A percentile compares a stretch with the other conserved stretches of the same genome.
phyloP scores from a whole-genome alignment of 2,113 vertebrate genomes.

The Rostratula benghalensis region DNA sequence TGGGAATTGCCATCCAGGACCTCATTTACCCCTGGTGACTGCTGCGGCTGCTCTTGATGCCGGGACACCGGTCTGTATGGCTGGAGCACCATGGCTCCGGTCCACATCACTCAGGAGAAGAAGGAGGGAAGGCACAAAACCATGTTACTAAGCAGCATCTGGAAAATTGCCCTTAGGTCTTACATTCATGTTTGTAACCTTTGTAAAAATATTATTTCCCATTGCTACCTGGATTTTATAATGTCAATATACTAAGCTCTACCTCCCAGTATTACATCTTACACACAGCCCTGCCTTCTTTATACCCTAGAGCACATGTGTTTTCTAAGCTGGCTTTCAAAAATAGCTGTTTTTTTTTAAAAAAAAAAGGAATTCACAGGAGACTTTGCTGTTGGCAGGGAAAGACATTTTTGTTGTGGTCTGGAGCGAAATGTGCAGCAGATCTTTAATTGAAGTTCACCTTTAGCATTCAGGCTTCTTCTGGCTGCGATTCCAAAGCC shows the following conservation, averaged over 20 bases:
- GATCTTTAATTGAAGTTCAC: conserved; percentile 67
- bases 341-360: conserved; percentile 44
- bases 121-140: background rate
- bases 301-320: conserved; percentile 45
- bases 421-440: conserved; percentile 19
- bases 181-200: conserved; percentile 55
- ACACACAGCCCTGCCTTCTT: background rate
- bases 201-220: conserved; percentile 65
- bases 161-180: conserved; percentile 34
- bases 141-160: background rate
- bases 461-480: conserved; percentile 47
- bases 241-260: conserved; percentile 53
- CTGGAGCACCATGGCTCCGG: accelerated
- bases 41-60: accelerated
- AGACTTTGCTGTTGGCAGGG: conserved; percentile 31
- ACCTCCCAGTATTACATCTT: conserved; percentile 15
- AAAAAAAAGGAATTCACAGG: conserved; percentile 28
- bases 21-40: background rate
- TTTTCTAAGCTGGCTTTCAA: conserved; percentile 46
- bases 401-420: background rate
- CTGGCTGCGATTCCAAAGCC: conserved; percentile 12
- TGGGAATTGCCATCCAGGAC: background rate
- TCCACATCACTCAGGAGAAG: background rate
- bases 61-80: accelerated
- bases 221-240: conserved; percentile 28